Evolutionary conservation across 2,113 vertebrate species (phyloP).

Genomic region (Heliornis fulica): DNA sequence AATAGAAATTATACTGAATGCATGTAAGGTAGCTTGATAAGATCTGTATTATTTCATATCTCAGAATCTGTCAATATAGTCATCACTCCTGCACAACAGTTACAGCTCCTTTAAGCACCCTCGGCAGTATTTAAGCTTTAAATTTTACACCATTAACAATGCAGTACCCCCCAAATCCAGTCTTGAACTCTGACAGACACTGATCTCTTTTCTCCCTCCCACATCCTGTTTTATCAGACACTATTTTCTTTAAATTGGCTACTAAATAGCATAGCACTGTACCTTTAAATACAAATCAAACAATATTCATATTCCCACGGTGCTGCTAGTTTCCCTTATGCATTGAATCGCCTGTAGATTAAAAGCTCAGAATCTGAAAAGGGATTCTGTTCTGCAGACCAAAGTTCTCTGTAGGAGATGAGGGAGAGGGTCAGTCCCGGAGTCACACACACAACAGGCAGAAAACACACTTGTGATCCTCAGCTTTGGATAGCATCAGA

Average conservation of each 20-base stretch:
- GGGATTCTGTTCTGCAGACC: constrained; percentile 63
- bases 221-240: constrained; percentile 35
- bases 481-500: constrained; percentile 61
- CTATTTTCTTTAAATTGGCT: constrained; percentile 45
- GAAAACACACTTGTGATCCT: constrained; percentile 69
- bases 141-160: constrained; percentile 33
- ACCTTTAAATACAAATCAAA: constrained; percentile 70
- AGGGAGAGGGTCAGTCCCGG: constrained; percentile 65
- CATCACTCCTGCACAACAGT: background rate
- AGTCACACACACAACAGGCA: constrained; percentile 70
- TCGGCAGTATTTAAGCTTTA: background rate
- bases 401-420: constrained; percentile 71
- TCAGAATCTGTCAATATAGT: background rate
- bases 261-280: constrained; percentile 53
- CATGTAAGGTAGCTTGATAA: background rate
- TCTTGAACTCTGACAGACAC: constrained; percentile 28
- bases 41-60: background rate
- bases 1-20: background rate
- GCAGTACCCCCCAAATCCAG: constrained; percentile 16
- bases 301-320: constrained; percentile 67
- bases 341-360: constrained; percentile 53
- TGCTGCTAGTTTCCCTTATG: constrained; percentile 62
- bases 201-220: background rate
- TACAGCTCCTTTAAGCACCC: constrained; percentile 32
- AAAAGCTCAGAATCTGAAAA: constrained; percentile 68